phyloP scores from a whole-genome alignment of 2,888 invertebrate genomes.

The Acanthosepion pharaonis region DNA sequence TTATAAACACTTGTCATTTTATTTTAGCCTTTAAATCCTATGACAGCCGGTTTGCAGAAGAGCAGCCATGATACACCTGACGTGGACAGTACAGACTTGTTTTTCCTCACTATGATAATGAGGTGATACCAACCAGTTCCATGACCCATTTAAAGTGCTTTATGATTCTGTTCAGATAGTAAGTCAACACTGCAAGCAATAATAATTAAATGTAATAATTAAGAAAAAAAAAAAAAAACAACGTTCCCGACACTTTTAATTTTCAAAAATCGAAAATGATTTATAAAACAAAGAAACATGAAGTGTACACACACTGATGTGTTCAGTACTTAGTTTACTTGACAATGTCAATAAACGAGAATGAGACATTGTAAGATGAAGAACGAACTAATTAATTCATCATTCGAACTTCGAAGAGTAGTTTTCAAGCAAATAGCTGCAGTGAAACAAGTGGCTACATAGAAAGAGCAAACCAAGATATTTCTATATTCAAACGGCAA shows the following conservation, averaged over 20 bases:
- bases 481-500: not conserved
- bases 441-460: not conserved
- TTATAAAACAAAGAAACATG: no score
- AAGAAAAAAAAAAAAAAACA: no score
- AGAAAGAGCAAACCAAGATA: not conserved
- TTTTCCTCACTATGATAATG: slow-evolving; percentile 6
- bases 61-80: slow-evolving; percentile 45
- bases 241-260: no score
- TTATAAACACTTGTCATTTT: no score
- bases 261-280: no score
- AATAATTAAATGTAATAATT: no score
- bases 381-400: not conserved
- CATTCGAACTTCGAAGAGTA: not conserved
- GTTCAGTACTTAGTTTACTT: no score
- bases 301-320: no score
- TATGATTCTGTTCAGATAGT: no score
- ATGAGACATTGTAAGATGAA: not conserved
- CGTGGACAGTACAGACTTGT: slow-evolving; percentile 36
- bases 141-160: not conserved
- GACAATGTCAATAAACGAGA: no score
- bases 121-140: not conserved
- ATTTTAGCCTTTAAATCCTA: no score
- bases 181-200: no score
- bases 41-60: not conserved
- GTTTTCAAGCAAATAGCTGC: not conserved